These are phyloP conservation scores for Digitonthophagus gazella DNA, from an alignment of 2,888 invertebrate species.

Conservation along the genomic window DNA sequence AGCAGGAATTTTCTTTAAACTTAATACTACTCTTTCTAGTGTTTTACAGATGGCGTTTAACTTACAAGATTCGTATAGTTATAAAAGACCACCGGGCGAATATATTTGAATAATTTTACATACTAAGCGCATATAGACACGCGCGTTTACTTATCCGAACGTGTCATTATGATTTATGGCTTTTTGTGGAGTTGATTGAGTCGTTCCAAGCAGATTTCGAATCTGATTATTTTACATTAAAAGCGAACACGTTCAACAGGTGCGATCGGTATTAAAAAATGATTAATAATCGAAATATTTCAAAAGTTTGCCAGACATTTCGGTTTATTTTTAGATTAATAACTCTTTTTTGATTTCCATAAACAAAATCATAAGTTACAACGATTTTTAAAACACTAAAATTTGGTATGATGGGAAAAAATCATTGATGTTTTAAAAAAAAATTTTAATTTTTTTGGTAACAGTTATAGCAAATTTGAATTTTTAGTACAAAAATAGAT, in stretches of 20 bases:
- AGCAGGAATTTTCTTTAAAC: neutral
- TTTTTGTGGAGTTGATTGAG: conserved; percentile 2
- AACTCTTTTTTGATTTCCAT: no score
- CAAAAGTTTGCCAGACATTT: no score
- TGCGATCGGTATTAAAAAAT: neutral
- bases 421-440: no score
- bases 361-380: no score
- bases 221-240: neutral
- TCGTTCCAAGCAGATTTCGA: neutral
- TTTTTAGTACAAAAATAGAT: no score
- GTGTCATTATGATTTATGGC: conserved; percentile 14
- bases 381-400: no score
- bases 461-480: no score
- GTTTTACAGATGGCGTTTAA: neutral
- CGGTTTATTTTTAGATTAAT: no score
- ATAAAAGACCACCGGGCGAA: conserved; percentile 3
- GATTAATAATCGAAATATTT: neutral
- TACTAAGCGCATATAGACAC: conserved; percentile 3
- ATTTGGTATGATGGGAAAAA: no score
- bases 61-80: neutral
- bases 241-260: neutral
- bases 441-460: no score
- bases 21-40: neutral
- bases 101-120: conserved; percentile 15
- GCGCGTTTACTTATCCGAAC: neutral